These are phyloP conservation scores for Acleris laterana DNA, from an alignment of 2,888 invertebrate genomes.

Conservation along the genomic window DNA sequence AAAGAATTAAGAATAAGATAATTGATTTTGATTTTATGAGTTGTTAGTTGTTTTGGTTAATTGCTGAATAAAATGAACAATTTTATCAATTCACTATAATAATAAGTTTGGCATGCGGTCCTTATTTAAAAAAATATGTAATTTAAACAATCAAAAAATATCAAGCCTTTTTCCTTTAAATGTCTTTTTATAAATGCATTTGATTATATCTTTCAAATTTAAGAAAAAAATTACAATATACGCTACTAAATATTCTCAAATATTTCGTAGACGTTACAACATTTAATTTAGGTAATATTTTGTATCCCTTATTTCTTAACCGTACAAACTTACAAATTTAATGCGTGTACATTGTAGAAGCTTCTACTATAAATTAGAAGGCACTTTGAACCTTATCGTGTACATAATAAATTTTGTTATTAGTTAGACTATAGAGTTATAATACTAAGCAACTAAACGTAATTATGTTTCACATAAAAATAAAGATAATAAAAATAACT, in stretches of 20 bases:
- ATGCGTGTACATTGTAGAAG: conserved; percentile 21
- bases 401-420: conserved; percentile 19
- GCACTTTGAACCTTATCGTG: conserved; percentile 30
- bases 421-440: conserved; percentile 8
- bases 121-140: too few relatives aligned
- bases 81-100: too few relatives aligned
- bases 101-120: too few relatives aligned
- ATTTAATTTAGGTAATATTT: too few relatives aligned
- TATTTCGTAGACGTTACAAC: too few relatives aligned
- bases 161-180: background rate
- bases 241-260: background rate
- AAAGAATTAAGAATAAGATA: too few relatives aligned
- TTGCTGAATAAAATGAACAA: too few relatives aligned
- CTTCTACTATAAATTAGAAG: conserved; percentile 30
- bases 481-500: conserved; percentile 18
- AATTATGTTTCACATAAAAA: background rate
- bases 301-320: too few relatives aligned
- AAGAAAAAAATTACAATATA: too few relatives aligned
- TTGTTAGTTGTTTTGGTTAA: too few relatives aligned
- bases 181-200: conserved; percentile 18
- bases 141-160: background rate
- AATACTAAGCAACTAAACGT: conserved; percentile 16
- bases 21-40: too few relatives aligned
- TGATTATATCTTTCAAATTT: background rate
- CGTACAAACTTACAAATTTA: background rate